Evolutionary conservation across 2,113 vertebrate genomes (phyloP).

Genomic region (Montifringilla adamsi): DNA sequence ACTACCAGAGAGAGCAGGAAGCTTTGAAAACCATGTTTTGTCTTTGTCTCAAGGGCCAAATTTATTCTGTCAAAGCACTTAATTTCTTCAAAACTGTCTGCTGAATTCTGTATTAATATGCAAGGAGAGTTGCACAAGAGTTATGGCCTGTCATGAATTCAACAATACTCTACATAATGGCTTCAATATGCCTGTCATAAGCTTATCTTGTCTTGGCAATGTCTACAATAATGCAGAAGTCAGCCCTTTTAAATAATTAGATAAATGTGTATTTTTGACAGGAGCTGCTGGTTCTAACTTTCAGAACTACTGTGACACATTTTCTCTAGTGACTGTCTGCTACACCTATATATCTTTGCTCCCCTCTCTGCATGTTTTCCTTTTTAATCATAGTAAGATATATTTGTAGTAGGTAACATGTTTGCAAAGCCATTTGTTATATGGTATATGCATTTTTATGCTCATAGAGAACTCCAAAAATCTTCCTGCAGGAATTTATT

Average conservation of each 20-base stretch:
- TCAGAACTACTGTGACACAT: not conserved
- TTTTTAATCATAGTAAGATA: not conserved
- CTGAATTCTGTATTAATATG: constrained; percentile 43
- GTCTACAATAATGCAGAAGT: constrained; percentile 16
- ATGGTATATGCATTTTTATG: not conserved
- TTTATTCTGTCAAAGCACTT: constrained; percentile 54
- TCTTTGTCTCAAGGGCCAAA: constrained; percentile 21
- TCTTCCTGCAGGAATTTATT: not conserved
- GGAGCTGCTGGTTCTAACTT: not conserved
- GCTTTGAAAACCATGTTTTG: not conserved
- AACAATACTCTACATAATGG: constrained; percentile 41
- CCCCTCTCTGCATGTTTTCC: not conserved
- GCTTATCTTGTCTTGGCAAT: constrained; percentile 33
- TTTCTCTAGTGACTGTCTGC: not conserved
- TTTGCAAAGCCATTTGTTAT: not conserved
- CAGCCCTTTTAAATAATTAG: constrained; percentile 48
- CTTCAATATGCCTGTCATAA: constrained; percentile 50
- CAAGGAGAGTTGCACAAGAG: constrained; percentile 18
- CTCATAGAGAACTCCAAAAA: not conserved
- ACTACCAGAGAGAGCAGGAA: not conserved
- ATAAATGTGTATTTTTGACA: constrained; percentile 49
- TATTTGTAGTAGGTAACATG: not conserved
- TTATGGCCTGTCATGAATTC: constrained; percentile 58
- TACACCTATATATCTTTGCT: not conserved
- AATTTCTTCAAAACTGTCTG: constrained; percentile 41